phyloP scores from a whole-genome alignment of 2,888 invertebrate species.

The Falcaria lacertinaria region DNA sequence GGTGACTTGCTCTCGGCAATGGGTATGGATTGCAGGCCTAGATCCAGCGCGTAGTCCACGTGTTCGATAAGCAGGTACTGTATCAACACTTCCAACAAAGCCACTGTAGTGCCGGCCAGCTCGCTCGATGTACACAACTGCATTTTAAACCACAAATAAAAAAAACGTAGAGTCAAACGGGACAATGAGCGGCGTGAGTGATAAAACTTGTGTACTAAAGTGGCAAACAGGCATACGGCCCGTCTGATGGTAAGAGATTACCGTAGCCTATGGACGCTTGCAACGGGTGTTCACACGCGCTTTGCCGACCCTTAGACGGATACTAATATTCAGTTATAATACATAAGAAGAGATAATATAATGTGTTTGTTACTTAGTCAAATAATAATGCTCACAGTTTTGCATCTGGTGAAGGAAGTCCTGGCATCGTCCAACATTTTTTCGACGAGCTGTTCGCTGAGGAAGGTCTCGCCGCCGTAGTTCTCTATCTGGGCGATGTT shows the following conservation, averaged over 20 bases:
- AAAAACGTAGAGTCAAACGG: too few species aligned
- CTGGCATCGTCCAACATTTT: conserved; percentile 94
- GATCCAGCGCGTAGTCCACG: conserved; percentile 96
- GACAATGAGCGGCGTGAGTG: too few species aligned
- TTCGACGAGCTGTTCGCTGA: conserved; percentile 96
- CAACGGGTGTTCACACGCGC: too few species aligned
- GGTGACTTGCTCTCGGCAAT: conserved; percentile 92
- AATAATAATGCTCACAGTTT: conserved; percentile 75
- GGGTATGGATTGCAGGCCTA: conserved; percentile 93
- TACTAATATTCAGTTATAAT: too few species aligned
- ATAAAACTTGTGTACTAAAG: too few species aligned
- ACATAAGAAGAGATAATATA: too few species aligned
- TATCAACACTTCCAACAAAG: conserved; percentile 90
- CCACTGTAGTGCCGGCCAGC: conserved; percentile 86
- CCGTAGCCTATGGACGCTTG: too few species aligned
- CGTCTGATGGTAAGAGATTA: too few species aligned
- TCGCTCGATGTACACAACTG: conserved; percentile 88
- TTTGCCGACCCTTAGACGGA: too few species aligned
- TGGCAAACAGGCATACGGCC: too few species aligned
- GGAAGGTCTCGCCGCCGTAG: conserved; percentile 97
- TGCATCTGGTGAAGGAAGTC: conserved; percentile 93
- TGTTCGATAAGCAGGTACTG: conserved; percentile 94
- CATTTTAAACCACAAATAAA: not conserved
- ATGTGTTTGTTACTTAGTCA: not conserved
- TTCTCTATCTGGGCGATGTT: conserved; percentile 97